Conservation (phyloP, 2,888 invertebrate genomes). For the Augochlorella aurata region DNA sequence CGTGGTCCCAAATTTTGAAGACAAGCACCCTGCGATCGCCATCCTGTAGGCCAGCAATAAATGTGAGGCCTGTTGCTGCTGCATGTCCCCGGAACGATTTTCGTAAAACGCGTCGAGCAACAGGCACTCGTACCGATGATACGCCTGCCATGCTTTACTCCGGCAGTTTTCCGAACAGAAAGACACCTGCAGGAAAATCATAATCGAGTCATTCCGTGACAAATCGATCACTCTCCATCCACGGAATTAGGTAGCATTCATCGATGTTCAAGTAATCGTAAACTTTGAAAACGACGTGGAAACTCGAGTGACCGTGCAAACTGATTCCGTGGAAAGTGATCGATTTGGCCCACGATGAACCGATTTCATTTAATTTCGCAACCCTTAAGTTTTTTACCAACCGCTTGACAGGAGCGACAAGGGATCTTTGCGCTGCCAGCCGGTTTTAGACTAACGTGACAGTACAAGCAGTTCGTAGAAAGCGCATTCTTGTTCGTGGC, state of each 20-base stretch:
- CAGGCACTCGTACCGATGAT: conserved; percentile 80
- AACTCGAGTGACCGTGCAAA: no score
- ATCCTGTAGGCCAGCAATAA: conserved; percentile 76
- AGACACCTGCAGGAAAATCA: conserved; percentile 73
- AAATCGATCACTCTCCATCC: not conserved
- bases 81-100: conserved; percentile 46
- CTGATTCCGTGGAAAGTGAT: not conserved
- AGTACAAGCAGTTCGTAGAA: conserved; percentile 76
- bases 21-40: conserved; percentile 67
- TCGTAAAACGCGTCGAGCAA: conserved; percentile 76
- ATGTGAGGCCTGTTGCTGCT: conserved; percentile 63
- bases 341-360: not conserved
- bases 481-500: conserved; percentile 74
- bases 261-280: no score
- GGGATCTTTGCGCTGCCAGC: conserved; percentile 70
- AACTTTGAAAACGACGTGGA: no score
- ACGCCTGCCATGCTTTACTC: conserved; percentile 73
- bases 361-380: not conserved
- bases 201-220: not conserved
- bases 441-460: conserved; percentile 72
- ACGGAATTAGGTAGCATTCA: not conserved
- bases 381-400: conserved; percentile 61
- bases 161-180: conserved; percentile 80
- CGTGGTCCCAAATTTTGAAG: conserved; percentile 13
- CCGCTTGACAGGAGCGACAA: conserved; percentile 76